Conservation (phyloP, 2,113 vertebrate genomes). For the Chamaetylas fuelleborni region DNA sequence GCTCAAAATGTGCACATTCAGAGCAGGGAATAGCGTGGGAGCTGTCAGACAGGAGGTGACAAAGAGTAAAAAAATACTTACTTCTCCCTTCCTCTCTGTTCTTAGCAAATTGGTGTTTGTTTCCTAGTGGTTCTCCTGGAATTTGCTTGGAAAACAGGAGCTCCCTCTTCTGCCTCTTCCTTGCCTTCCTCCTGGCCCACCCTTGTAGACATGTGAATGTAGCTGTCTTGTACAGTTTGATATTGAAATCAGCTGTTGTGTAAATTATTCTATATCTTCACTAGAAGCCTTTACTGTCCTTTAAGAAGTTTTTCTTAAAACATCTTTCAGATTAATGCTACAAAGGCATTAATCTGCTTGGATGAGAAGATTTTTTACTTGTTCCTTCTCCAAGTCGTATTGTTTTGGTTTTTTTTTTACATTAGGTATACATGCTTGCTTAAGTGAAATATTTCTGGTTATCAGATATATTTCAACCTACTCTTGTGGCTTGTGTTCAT, state of each 20-base stretch:
- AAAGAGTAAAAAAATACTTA: neutral
- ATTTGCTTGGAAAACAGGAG: neutral
- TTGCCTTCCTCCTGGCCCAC: neutral
- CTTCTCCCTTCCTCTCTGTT: neutral
- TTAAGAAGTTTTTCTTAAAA: neutral
- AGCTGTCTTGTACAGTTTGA: neutral
- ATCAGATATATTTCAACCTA: neutral
- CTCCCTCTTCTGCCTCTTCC: neutral
- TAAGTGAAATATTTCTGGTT: neutral
- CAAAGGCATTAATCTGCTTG: neutral
- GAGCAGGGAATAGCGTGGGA: neutral
- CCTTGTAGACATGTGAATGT: neutral
- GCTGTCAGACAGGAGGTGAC: neutral
- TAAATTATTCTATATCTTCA: neutral
- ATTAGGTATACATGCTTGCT: neutral
- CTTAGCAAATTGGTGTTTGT: neutral
- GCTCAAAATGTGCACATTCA: neutral
- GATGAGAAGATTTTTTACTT: neutral
- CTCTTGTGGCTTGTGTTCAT: neutral
- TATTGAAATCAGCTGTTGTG: neutral
- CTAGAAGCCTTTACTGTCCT: neutral
- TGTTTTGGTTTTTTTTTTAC: neutral
- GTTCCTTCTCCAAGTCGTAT: neutral
- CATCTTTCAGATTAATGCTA: neutral
- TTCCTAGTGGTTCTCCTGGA: neutral